Evolutionary conservation across 2,888 invertebrate genomes (phyloP).

Genomic region (Drosophila mercatorum): DNA sequence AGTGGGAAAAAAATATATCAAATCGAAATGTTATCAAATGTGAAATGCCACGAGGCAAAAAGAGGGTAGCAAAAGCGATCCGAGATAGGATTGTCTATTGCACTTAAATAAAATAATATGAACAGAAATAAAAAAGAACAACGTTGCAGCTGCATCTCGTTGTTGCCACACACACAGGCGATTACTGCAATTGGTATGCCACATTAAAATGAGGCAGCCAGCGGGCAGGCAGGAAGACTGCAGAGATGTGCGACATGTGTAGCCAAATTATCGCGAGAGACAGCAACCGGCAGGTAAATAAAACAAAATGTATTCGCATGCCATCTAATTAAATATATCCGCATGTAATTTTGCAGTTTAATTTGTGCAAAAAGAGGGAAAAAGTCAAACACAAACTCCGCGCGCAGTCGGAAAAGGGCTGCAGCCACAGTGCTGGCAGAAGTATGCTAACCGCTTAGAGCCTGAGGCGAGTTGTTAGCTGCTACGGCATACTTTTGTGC

Average conservation of each 20-base stretch:
- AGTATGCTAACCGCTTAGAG: slow-evolving; percentile 10
- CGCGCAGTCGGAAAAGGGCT: slow-evolving; percentile 13
- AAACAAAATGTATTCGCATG: slow-evolving; percentile 59
- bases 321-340: slow-evolving; percentile 77
- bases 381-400: slow-evolving; percentile 64
- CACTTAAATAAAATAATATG: slow-evolving; percentile 7
- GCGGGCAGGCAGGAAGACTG: background rate
- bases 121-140: background rate
- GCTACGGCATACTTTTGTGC: slow-evolving; percentile 29
- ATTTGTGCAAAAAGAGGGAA: slow-evolving; percentile 57
- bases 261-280: slow-evolving; percentile 43
- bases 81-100: background rate
- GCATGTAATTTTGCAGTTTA: slow-evolving; percentile 67
- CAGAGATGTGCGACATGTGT: slow-evolving; percentile 39
- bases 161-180: slow-evolving; percentile 15
- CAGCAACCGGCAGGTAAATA: slow-evolving; percentile 42
- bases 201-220: slow-evolving; percentile 45
- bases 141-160: background rate
- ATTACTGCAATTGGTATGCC: slow-evolving; percentile 24
- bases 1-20: slow-evolving; percentile 20
- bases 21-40: slow-evolving; percentile 48
- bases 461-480: slow-evolving; percentile 5
- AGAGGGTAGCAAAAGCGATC: background rate
- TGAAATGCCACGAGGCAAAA: slow-evolving; percentile 16
- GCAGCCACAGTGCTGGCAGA: slow-evolving; percentile 23